A percentile compares a stretch with the other conserved stretches of the same genome.
Conservation (phyloP, 2,797 vertebrate species). For the Myiotriccus ornatus region DNA sequence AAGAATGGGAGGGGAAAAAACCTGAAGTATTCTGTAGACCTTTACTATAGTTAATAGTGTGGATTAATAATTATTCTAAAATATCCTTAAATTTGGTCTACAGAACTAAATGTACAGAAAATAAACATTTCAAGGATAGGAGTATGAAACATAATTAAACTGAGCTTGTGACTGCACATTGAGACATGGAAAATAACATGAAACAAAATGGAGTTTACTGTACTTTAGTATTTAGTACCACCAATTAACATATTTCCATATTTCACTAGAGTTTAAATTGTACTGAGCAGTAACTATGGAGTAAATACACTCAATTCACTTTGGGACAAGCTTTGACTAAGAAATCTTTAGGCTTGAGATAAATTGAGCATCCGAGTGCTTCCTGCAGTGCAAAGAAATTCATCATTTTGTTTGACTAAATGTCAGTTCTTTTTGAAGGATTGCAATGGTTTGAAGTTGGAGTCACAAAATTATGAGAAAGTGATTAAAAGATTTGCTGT, state of each 20-base stretch:
- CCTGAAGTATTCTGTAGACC: neutral
- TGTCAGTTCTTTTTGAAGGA: neutral
- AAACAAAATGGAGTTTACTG: neutral
- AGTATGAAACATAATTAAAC: neutral
- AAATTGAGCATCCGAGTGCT: neutral
- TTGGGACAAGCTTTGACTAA: neutral
- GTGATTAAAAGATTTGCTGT: constrained; percentile 30
- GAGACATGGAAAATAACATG: neutral
- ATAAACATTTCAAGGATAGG: neutral
- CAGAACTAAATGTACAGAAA: neutral
- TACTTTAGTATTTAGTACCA: neutral
- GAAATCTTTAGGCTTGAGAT: constrained; percentile 7
- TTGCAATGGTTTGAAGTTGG: neutral
- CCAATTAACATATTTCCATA: neutral
- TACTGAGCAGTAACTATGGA: neutral
- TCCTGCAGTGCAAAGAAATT: neutral
- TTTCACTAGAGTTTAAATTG: neutral
- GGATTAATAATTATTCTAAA: neutral
- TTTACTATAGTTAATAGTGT: neutral
- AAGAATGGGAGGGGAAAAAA: neutral
- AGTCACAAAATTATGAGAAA: neutral
- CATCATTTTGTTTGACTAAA: constrained; percentile 19
- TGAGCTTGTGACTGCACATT: neutral
- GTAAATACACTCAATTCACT: neutral
- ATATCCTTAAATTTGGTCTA: neutral